Base-by-base conservation (phyloP, 53 echinoderm and acorn worm species). In the Echinometra lucunter region DNA sequence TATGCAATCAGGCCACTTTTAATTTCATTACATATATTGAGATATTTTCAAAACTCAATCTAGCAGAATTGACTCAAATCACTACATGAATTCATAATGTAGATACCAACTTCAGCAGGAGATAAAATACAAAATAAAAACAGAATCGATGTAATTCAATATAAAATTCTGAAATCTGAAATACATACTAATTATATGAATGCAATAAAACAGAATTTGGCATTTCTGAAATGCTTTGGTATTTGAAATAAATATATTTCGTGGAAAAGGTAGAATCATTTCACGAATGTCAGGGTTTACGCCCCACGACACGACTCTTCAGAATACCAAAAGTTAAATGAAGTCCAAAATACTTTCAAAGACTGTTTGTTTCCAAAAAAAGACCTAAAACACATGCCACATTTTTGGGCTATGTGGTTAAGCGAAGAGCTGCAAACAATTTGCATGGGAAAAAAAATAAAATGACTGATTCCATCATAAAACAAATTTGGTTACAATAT, bases 111-210 rank as follows among this genome's bases (percentile, higher is more conserved):
- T 85, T 85, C 49, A 49, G 21, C 1, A 1, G 10, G 49, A 85
- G 45, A 85, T 85, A 85, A 28, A 49, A 49, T 85, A 11, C 10
- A 13, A 47, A 17, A 85, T 85, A 45, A 47, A 85, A 47, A 49
- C 27, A 85, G 28, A 53, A n/a, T 28, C 49, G 12, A 45, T 47
- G 85, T 85, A 47, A 53, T 85, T 85, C 15, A 49, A 85, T 45
- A 85, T 85, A 85, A 85, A 85, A 85, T 47, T 45, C n/a, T 85
- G 85, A 11, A 85, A 47, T 85, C n/a, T n/a, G n/a, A n/a, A n/a
- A 49, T 85, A 83, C 49, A 85, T 47, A 47, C 28, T 28, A n/a
- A 49, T 44, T 82, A 44, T 9, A 42, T 40, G 10, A 19, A 44
- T 49, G 85, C 53, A 85, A 28, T 45, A 47, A 47, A 47, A n/a